These are phyloP conservation scores for Amorpha juglandis DNA, from an alignment of 2,888 invertebrate genomes.

Conservation along the genomic window DNA sequence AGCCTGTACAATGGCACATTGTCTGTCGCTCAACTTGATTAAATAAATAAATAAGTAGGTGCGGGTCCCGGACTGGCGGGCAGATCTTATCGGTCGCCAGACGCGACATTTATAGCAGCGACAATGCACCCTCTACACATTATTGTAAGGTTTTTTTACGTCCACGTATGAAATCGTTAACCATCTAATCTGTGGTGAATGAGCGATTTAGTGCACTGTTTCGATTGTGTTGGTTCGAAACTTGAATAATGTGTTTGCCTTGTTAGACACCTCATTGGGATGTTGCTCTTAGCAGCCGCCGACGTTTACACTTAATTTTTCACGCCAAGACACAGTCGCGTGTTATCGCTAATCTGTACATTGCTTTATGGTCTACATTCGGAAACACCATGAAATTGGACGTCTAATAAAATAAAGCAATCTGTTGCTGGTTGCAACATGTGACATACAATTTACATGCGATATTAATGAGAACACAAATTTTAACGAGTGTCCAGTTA, in stretches of 20 bases:
- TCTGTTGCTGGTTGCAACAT: slow-evolving; percentile 31
- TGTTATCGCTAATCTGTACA: slow-evolving; percentile 8
- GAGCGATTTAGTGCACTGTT: slow-evolving; percentile 50
- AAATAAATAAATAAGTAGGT: slow-evolving; percentile 82
- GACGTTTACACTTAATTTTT: slow-evolving; percentile 54
- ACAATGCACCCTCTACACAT: slow-evolving; percentile 58
- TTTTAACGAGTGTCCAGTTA: slow-evolving; percentile 61
- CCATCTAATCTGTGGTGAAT: slow-evolving; percentile 35
- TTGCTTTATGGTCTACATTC: slow-evolving; percentile 12
- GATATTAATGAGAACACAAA: slow-evolving; percentile 55
- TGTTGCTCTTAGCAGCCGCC: slow-evolving; percentile 51
- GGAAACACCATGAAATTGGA: slow-evolving; percentile 15
- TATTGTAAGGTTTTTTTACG: slow-evolving; percentile 43
- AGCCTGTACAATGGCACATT: slow-evolving; percentile 81
- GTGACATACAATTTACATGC: slow-evolving; percentile 42
- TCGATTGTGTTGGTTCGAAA: slow-evolving; percentile 47
- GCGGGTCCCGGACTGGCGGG: slow-evolving; percentile 71
- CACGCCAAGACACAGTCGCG: slow-evolving; percentile 32
- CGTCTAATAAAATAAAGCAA: slow-evolving; percentile 20
- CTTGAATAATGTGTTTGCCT: slow-evolving; percentile 46
- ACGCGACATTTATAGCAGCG: slow-evolving; percentile 66
- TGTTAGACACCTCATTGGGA: slow-evolving; percentile 45
- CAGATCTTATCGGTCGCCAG: slow-evolving; percentile 69
- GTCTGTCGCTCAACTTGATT: slow-evolving; percentile 81
- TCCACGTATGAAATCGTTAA: slow-evolving; percentile 44